phyloP scores from a whole-genome alignment of 2,797 vertebrate genomes.

The Delichon dasypus region DNA sequence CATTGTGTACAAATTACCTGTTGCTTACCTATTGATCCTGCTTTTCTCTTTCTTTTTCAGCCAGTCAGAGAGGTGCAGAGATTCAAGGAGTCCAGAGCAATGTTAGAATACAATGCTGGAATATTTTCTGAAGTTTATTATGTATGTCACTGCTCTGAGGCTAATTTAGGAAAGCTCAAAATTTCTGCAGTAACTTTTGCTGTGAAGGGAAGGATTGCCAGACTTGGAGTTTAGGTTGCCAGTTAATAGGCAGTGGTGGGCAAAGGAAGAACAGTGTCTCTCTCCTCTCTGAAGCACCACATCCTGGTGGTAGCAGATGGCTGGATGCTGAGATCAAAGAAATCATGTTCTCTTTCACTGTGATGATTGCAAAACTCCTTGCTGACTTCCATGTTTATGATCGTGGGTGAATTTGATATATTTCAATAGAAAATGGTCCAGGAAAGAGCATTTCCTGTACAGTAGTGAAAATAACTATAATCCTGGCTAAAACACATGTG shows the following conservation, averaged over 20 bases:
- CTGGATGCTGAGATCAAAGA: slow-evolving; percentile 7
- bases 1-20: background rate
- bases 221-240: background rate
- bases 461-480: background rate
- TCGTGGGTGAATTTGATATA: background rate
- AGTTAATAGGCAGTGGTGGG: background rate
- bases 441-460: background rate
- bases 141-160: background rate
- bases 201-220: background rate
- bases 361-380: background rate
- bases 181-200: background rate
- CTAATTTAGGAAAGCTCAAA: background rate
- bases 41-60: background rate
- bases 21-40: background rate
- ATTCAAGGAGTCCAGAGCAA: background rate
- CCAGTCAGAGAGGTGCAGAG: background rate
- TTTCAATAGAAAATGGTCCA: background rate
- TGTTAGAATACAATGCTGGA: background rate
- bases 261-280: background rate
- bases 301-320: background rate
- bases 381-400: background rate
- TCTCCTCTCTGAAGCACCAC: background rate
- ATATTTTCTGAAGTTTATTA: background rate
- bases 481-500: background rate
- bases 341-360: background rate